Conservation (phyloP, 1,140 invertebrate genomes). For the Drosophila funebris region DNA sequence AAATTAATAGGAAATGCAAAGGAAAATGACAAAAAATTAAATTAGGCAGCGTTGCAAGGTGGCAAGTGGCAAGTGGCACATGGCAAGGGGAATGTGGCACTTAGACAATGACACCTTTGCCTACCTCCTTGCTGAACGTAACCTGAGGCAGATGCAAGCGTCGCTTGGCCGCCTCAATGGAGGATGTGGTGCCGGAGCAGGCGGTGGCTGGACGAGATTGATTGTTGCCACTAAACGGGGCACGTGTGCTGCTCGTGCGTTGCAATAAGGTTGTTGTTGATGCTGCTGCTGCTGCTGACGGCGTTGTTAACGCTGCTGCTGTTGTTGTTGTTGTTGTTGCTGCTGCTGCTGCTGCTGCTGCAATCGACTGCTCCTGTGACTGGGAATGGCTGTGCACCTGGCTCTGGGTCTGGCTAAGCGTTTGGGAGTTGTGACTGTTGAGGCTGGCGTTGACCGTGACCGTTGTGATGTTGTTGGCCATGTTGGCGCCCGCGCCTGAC, state of each 20-base stretch:
- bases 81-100: neutral
- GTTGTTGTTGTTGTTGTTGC: constrained; percentile 45
- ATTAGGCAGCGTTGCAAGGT: neutral
- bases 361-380: constrained; percentile 4
- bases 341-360: neutral
- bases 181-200: constrained; percentile 85
- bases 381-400: neutral
- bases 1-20: constrained; percentile 14
- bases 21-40: neutral
- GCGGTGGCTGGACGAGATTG: constrained; percentile 84
- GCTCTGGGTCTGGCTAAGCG: neutral
- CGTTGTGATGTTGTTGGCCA: constrained; percentile 35
- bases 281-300: constrained; percentile 31
- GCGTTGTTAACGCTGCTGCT: constrained; percentile 16
- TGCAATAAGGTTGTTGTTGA: constrained; percentile 15
- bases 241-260: constrained; percentile 38
- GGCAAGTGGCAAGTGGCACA: neutral
- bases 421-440: neutral
- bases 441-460: neutral
- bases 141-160: constrained; percentile 90
- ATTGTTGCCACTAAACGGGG: constrained; percentile 24
- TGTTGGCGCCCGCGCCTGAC: constrained; percentile 81
- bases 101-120: constrained; percentile 87
- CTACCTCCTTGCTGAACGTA: constrained; percentile 91
- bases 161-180: constrained; percentile 85